These are phyloP conservation scores for Aphidius ervi DNA, from an alignment of 1,140 invertebrate genomes.

Conservation along the genomic window DNA sequence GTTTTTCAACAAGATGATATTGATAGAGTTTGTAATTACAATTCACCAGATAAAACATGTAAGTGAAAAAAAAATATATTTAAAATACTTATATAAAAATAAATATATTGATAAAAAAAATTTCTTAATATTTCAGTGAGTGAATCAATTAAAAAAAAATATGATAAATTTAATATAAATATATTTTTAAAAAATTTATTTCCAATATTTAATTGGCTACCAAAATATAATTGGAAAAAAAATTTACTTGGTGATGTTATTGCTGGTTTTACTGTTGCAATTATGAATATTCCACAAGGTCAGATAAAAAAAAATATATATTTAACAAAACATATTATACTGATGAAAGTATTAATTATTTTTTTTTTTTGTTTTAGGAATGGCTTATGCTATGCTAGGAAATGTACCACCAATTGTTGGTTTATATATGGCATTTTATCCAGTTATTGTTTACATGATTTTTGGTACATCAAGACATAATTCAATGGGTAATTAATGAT, in stretches of 20 bases:
- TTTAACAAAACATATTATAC: background rate
- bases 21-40: constrained; percentile 12
- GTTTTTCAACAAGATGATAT: constrained; percentile 22
- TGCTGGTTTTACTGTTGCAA: constrained; percentile 65
- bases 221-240: constrained; percentile 54
- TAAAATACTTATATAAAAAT: background rate
- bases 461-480: constrained; percentile 89
- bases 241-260: constrained; percentile 57
- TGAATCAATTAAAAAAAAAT: constrained; percentile 31
- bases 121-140: constrained; percentile 29
- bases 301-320: constrained; percentile 2
- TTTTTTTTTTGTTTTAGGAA: constrained; percentile 59
- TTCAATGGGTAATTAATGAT: constrained; percentile 69
- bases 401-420: constrained; percentile 84
- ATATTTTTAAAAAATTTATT: constrained; percentile 41
- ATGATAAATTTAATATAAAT: constrained; percentile 29
- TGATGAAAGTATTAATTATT: background rate
- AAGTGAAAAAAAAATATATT: constrained; percentile 10
- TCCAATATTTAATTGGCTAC: constrained; percentile 57
- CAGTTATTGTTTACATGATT: constrained; percentile 82
- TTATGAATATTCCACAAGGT: constrained; percentile 82
- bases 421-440: constrained; percentile 93
- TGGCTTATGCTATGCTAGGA: constrained; percentile 87
- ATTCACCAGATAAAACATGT: constrained; percentile 8
- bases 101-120: background rate